Base-by-base conservation (phyloP, 2,113 vertebrate species). In the Bufo bufo region DNA sequence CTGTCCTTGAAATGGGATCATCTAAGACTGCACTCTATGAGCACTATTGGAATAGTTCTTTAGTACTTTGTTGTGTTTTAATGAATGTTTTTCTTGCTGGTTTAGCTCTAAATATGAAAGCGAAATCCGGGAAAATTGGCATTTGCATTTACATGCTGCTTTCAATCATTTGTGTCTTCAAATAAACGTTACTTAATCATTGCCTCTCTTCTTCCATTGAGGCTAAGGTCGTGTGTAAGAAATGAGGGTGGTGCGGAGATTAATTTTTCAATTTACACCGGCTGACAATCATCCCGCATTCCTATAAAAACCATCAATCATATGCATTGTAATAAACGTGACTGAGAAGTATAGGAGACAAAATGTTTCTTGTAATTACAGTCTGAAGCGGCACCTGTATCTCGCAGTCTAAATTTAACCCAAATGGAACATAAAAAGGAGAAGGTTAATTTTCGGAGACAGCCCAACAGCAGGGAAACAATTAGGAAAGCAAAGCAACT, bases 361-460 rank as follows among this genome's bases (percentile, higher is more conserved):
- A 83, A 66, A 65, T 71, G 82, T 33, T 71, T 84, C 63, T 20
- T 19, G 81, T 54, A 84, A 84, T 84, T 71, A 52, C 63, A 33
- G n/a, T 54, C 19, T 69, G 47, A 84, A 33, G 14, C 14, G 19
- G 82, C 82, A 84, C 82, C 82, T 84, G 82, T 84, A 54, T 84
- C 63, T 33, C 45, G 4, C 61, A n/a, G 43, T 69, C 81, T 84
- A 84, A 84, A 84, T 72, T 58, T 85, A 85, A 85, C 50, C 83
- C 66, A 45, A 74, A 72, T n/a, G 83, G 58, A 85, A 74, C 52
- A 33, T 74, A 75, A 75, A 74, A 13, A 6, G 72, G 50, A 66
- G 85, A 86, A 86, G 75, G 77, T 50, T 85, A 87, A 87, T 87
- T 80, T 79, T 87, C 56, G 9, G 16, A 78, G 74, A 86, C 75